Percentiles rank a stretch among this genome's conserved stretches.
phyloP scores from a whole-genome alignment of 2,888 invertebrate genomes.

The Hyles lineata region DNA sequence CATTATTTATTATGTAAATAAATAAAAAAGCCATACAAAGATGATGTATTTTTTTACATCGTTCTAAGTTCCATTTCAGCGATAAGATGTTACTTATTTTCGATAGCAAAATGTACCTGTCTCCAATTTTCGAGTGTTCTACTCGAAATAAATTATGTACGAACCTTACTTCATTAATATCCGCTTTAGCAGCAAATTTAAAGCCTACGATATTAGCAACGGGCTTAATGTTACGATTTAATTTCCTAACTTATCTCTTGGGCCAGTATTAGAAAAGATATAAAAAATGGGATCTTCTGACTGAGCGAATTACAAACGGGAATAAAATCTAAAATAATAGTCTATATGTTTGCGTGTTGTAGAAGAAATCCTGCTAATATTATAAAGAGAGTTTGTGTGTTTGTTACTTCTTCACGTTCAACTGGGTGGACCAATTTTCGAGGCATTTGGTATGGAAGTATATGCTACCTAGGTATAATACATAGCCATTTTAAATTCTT shows the following conservation, averaged over 20 bases:
- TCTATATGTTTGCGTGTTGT: neutral
- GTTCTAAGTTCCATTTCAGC: no score
- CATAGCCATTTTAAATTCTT: no score
- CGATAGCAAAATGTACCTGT: neutral
- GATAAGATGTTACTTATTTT: no score
- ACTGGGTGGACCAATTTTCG: no score
- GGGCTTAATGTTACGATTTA: neutral
- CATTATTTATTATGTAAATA: no score
- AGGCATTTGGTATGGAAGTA: no score
- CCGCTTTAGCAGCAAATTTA: slow-evolving; percentile 20
- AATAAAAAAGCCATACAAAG: no score
- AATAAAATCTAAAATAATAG: neutral
- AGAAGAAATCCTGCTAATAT: no score
- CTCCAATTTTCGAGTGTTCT: neutral
- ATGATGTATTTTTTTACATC: no score
- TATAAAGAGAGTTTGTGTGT: no score
- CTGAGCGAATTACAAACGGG: neutral
- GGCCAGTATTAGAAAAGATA: neutral
- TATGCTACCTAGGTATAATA: no score
- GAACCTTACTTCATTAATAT: slow-evolving; percentile 33
- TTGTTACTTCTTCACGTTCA: no score
- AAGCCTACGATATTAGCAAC: slow-evolving; percentile 3
- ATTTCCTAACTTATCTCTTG: neutral
- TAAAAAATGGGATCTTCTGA: neutral
- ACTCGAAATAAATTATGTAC: slow-evolving; percentile 34